Evolutionary conservation across 2,113 vertebrate species (phyloP).

Genomic region (Thinocorus orbignyianus): DNA sequence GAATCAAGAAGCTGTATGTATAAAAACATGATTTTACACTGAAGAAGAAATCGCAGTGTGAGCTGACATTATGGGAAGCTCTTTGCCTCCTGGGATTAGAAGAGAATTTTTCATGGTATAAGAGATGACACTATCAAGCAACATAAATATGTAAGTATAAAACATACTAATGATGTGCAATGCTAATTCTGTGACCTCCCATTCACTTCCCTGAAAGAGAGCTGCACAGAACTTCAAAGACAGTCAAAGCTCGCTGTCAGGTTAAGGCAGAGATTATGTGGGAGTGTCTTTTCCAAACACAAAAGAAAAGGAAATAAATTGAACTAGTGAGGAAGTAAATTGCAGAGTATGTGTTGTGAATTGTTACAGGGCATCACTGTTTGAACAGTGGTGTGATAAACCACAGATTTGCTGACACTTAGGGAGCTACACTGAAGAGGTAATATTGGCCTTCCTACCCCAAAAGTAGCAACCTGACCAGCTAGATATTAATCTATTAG

Average conservation of each 20-base stretch:
- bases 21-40: background rate
- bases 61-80: background rate
- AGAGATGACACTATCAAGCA: background rate
- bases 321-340: background rate
- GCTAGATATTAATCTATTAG: background rate
- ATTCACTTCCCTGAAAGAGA: background rate
- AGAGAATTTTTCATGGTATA: background rate
- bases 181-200: background rate
- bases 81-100: background rate
- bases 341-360: background rate
- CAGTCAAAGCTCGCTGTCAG: background rate
- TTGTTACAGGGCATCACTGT: background rate
- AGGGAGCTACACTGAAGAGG: background rate
- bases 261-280: background rate
- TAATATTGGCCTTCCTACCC: background rate
- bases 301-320: conserved; percentile 1
- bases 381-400: background rate
- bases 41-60: background rate
- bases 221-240: background rate
- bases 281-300: background rate
- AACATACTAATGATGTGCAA: background rate
- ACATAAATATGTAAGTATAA: background rate
- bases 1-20: background rate
- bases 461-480: background rate
- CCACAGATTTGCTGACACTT: conserved; percentile 13